These are phyloP conservation scores for Hypena proboscidalis DNA, from an alignment of 2,888 invertebrate species.

Conservation along the genomic window DNA sequence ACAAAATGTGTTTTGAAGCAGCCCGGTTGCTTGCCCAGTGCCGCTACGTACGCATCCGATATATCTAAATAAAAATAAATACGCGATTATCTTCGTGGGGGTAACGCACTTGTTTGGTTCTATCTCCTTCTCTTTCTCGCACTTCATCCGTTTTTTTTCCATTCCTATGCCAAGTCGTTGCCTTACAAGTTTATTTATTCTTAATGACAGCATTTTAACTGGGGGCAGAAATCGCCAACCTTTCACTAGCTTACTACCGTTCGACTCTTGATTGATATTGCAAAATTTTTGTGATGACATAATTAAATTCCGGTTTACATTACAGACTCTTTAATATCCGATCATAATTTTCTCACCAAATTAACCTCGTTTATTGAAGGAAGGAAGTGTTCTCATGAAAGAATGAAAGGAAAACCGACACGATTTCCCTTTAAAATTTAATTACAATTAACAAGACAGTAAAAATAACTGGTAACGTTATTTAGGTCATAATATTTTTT, in stretches of 20 bases:
- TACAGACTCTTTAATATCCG: conserved; percentile 14
- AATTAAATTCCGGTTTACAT: conserved; percentile 6
- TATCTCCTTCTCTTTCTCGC: conserved; percentile 66
- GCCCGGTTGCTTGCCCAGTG: conserved; percentile 39
- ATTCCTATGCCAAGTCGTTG: conserved; percentile 76
- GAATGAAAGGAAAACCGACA: conserved; percentile 12
- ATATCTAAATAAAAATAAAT: conserved; percentile 73
- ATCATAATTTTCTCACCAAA: conserved; percentile 14
- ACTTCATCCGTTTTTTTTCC: conserved; percentile 60
- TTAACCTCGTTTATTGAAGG: neutral
- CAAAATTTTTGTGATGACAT: conserved; percentile 11
- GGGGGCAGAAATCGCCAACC: conserved; percentile 64
- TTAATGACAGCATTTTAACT: conserved; percentile 66
- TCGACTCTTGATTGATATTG: conserved; percentile 27
- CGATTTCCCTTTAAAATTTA: neutral
- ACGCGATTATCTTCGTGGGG: conserved; percentile 78
- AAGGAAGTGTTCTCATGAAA: conserved; percentile 3
- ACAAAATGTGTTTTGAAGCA: conserved; percentile 34
- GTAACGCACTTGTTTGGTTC: conserved; percentile 82
- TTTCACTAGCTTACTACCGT: conserved; percentile 63
- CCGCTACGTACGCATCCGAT: conserved; percentile 47
- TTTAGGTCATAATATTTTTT: neutral
- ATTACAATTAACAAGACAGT: too few relatives aligned
- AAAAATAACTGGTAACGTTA: too few relatives aligned
- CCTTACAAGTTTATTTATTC: conserved; percentile 70